Percentiles rank a stretch among this genome's conserved stretches.
phyloP scores from a whole-genome alignment of 1,140 invertebrate species.

The Scaptomyza graminum region DNA sequence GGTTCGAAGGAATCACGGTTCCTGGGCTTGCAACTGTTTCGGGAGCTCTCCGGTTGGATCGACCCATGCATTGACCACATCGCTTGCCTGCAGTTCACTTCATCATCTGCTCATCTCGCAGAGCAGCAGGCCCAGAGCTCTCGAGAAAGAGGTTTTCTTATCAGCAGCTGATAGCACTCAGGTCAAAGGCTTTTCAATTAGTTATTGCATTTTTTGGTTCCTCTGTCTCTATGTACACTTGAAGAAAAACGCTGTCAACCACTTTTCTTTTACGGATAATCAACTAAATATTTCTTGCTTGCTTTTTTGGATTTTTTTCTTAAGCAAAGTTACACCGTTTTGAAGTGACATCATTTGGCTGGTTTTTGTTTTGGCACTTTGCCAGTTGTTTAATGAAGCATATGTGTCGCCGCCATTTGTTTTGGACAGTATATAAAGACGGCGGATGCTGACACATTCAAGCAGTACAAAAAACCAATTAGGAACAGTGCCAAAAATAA shows the following conservation, averaged over 20 bases:
- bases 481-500: constrained; percentile 64
- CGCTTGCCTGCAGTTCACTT: constrained; percentile 24
- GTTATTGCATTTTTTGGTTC: no score
- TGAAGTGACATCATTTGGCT: constrained; percentile 3
- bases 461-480: constrained; percentile 58
- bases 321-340: background rate
- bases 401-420: constrained; percentile 66
- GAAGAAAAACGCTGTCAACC: background rate
- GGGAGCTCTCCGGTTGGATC: background rate
- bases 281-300: background rate
- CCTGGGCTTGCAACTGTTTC: background rate
- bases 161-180: background rate
- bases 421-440: constrained; percentile 43
- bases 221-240: background rate
- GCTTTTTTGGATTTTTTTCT: background rate
- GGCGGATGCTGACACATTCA: constrained; percentile 31
- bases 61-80: constrained; percentile 2
- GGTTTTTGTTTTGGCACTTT: constrained; percentile 36
- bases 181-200: background rate
- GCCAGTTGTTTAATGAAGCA: constrained; percentile 72
- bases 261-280: no score
- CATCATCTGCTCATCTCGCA: constrained; percentile 33
- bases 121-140: constrained; percentile 16
- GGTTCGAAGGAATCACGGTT: constrained; percentile 8
- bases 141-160: no score